Evolutionary conservation across 2,888 invertebrate species (phyloP).

Genomic region (Nephrotoma flavescens): DNA sequence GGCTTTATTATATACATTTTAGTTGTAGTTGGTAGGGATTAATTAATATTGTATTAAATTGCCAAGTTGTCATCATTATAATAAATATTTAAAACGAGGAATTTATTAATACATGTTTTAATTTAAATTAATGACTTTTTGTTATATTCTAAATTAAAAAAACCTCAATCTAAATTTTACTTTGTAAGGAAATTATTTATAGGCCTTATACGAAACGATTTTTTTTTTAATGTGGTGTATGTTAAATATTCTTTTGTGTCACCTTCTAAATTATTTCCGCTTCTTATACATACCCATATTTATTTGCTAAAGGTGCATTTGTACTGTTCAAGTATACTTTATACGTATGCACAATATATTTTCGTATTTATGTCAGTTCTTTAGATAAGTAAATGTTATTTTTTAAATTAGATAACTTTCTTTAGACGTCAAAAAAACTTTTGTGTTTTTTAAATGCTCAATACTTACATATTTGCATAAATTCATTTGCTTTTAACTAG

Average conservation of each 20-base stretch:
- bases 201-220: neutral
- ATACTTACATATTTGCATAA: neutral
- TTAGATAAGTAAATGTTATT: neutral
- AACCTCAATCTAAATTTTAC: neutral
- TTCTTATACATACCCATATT: neutral
- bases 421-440: neutral
- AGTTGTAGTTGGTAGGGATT: neutral
- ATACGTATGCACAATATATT: too few species aligned
- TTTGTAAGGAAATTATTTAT: neutral
- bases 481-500: neutral
- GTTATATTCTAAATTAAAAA: neutral
- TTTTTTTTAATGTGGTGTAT: neutral
- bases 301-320: neutral
- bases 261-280: neutral
- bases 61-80: neutral
- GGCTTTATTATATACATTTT: neutral
- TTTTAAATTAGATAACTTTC: neutral
- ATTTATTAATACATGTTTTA: neutral
- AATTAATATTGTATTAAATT: neutral
- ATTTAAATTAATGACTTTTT: neutral
- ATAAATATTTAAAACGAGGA: neutral
- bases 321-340: too few species aligned
- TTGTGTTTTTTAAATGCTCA: neutral
- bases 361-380: too few species aligned
- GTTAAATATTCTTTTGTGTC: neutral